Evolutionary conservation across 2,797 vertebrate species (phyloP), one percentile per base, ranked within the genome.

Genomic region (Manis javanica): DNA sequence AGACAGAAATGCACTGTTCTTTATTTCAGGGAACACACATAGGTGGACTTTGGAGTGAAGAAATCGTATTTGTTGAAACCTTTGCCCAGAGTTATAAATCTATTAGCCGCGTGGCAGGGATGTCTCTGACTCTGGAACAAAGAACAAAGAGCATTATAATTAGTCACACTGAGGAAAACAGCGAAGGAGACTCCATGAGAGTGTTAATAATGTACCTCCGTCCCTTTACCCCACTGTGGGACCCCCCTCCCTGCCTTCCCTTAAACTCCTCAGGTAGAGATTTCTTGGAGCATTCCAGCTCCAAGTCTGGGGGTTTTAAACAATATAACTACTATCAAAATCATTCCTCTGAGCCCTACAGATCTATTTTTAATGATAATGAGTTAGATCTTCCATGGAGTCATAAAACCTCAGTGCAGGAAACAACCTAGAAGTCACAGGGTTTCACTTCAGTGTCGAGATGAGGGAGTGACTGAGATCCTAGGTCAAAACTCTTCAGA

Each of bases 21-120:
- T 97, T 95, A 97, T 98, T 97, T 96, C 96, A 97, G 97, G 96
- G 96, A 97, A 96, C 87, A 91, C 93, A 98, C 95, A 98, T 97
- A 97, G 72, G 39, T 97, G 98, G 97, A 99, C 99, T 99, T 99
- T 98, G 98, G 88, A 95, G 98, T 7, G 92, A 96, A 96, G 97
- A 98, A 98, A 98, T 98, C 96, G 90, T 98, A 98, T 98, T 99
- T 98, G 97, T 98, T 96, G 79, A 96, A 98, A 99, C 98, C 99
- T 99, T 99, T 99, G 99, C 92, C 98, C 99, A 14, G 95, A 96
- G 94, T 97, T 97, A 98, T 99, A 98, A 99, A 98, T 97, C 74
- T 18, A 26, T 96, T 97, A 98, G 97, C 98, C 94, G 96, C 96
- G 97, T 99, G 98, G 97, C 98, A 98, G 77, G 96, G 98, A 98